These are phyloP conservation scores for Scaptomyza graminum DNA, from an alignment of 1,140 invertebrate genomes.

Conservation along the genomic window DNA sequence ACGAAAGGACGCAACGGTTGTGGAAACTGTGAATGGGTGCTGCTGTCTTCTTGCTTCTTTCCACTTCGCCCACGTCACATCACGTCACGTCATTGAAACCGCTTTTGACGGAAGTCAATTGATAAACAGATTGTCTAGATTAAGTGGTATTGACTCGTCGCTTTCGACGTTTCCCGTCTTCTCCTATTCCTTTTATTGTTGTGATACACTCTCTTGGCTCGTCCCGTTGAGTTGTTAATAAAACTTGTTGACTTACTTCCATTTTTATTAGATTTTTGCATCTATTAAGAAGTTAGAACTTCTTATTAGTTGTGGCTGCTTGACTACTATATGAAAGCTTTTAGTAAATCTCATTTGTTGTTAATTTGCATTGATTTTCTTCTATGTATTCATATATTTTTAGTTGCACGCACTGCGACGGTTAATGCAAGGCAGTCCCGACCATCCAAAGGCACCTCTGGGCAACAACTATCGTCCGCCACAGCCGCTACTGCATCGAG, in stretches of 20 bases:
- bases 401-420: constrained; percentile 92
- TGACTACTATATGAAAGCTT: no score
- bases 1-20: not conserved
- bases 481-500: constrained; percentile 94
- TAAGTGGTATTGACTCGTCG: constrained; percentile 73
- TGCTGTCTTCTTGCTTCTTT: not conserved
- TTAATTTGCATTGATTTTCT: constrained; percentile 10
- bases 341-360: no score
- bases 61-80: no score
- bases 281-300: not conserved
- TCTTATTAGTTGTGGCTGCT: no score
- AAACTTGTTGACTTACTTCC: not conserved
- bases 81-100: constrained; percentile 54
- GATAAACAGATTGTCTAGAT: constrained; percentile 77
- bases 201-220: not conserved
- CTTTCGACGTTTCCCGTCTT: constrained; percentile 11
- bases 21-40: not conserved
- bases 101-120: constrained; percentile 75
- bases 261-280: not conserved
- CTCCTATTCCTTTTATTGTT: constrained; percentile 7
- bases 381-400: constrained; percentile 73
- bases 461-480: constrained; percentile 97
- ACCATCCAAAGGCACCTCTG: constrained; percentile 93
- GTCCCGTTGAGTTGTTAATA: not conserved
- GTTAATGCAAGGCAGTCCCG: constrained; percentile 93